Percentiles rank a stretch among this genome's conserved stretches.
phyloP scores from a whole-genome alignment of 2,113 vertebrate species.

The Anhinga rufa region DNA sequence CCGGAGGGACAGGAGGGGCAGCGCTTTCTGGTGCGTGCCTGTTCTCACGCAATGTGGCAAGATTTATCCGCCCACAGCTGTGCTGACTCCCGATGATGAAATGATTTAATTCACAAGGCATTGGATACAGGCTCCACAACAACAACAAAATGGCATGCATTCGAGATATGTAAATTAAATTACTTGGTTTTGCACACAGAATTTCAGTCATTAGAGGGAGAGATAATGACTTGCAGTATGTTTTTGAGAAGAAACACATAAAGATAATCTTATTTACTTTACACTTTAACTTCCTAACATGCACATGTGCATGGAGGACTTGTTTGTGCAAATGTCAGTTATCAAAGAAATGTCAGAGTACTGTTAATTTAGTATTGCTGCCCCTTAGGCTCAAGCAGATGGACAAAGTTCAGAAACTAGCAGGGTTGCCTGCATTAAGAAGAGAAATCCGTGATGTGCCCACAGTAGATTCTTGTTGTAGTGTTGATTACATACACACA shows the following conservation, averaged over 20 bases:
- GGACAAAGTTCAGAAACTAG: neutral
- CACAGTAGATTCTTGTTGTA: neutral
- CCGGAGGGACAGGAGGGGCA: neutral
- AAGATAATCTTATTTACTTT: slow-evolving; percentile 51
- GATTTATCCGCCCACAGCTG: neutral
- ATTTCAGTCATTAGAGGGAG: slow-evolving; percentile 25
- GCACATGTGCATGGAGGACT: neutral
- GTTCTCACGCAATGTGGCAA: neutral
- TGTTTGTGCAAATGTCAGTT: slow-evolving; percentile 18
- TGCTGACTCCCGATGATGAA: neutral
- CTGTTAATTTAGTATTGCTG: neutral
- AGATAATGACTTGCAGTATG: slow-evolving; percentile 42
- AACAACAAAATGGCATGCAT: neutral
- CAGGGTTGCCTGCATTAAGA: neutral
- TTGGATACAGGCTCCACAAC: neutral
- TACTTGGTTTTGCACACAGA: neutral
- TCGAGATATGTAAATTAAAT: slow-evolving; percentile 41
- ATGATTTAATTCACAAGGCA: neutral
- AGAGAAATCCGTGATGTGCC: neutral
- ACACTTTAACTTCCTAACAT: slow-evolving; percentile 52
- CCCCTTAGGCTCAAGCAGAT: neutral
- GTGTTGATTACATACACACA: neutral
- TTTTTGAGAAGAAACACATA: slow-evolving; percentile 48
- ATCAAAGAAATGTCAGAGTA: slow-evolving; percentile 18
- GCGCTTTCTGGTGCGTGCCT: neutral